A percentile compares a stretch with the other conserved stretches of the same genome.
Evolutionary conservation across 2,113 vertebrate genomes (phyloP).

Genomic region (Echinops telfairi): DNA sequence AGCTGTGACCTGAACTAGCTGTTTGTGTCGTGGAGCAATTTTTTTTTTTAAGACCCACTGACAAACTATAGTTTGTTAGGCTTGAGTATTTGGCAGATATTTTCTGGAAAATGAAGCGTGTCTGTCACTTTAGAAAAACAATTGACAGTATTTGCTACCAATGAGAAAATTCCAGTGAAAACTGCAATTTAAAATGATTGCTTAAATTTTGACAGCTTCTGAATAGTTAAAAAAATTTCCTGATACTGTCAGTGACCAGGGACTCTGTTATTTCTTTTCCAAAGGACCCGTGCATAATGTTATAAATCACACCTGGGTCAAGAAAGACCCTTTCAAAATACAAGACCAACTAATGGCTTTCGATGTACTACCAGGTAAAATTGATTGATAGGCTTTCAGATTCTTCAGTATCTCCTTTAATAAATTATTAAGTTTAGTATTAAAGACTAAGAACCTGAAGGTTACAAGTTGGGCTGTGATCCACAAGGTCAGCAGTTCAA

Average conservation of each 20-base stretch:
- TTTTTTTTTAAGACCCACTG: conserved; percentile 22
- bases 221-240: neutral
- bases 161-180: conserved; percentile 56
- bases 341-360: neutral
- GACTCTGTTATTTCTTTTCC: neutral
- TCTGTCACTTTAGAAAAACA: conserved; percentile 40
- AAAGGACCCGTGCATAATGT: neutral
- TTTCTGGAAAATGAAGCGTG: conserved; percentile 51
- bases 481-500: too few relatives aligned
- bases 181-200: conserved; percentile 28
- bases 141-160: conserved; percentile 40
- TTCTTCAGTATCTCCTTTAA: neutral
- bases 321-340: conserved; percentile 17
- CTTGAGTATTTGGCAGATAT: neutral
- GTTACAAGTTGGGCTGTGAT: too few relatives aligned
- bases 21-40: neutral
- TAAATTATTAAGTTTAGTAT: conserved; percentile 18
- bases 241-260: conserved; percentile 6
- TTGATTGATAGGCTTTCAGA: neutral
- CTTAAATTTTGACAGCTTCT: neutral
- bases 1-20: neutral
- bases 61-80: conserved; percentile 22
- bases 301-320: neutral
- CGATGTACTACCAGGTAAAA: neutral
- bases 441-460: neutral